A percentile compares a stretch with the other conserved stretches of the same genome.
Conservation (phyloP, 2,888 invertebrate species). For the Lomographa bimaculata region DNA sequence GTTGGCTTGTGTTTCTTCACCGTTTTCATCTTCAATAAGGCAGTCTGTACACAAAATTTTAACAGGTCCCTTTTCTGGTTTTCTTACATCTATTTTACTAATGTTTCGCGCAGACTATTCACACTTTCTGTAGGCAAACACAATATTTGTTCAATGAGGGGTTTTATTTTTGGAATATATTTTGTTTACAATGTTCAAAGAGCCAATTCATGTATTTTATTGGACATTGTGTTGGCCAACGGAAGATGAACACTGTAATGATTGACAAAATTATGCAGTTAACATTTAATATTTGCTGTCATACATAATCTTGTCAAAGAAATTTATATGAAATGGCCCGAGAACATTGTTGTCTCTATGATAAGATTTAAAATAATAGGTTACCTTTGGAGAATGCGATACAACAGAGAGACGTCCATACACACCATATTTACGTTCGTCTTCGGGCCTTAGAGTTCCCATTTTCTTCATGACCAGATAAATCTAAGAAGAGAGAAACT, state of each 20-base stretch:
- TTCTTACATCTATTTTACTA: slow-evolving; percentile 55
- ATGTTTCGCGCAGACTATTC: slow-evolving; percentile 48
- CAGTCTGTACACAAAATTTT: slow-evolving; percentile 72
- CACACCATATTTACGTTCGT: slow-evolving; percentile 86
- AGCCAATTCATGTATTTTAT: slow-evolving; percentile 51
- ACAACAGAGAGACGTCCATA: slow-evolving; percentile 77
- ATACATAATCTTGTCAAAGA: slow-evolving; percentile 4
- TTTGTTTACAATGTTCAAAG: slow-evolving; percentile 47
- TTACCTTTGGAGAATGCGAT: slow-evolving; percentile 67
- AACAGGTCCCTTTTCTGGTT: slow-evolving; percentile 56
- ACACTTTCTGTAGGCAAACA: slow-evolving; percentile 74
- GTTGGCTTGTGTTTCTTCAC: slow-evolving; percentile 42
- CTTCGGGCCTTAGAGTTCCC: slow-evolving; percentile 85
- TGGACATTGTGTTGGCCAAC: slow-evolving; percentile 59
- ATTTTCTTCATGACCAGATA: slow-evolving; percentile 87
- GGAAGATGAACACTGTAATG: slow-evolving; percentile 28
- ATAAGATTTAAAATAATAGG: neutral
- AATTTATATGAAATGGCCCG: slow-evolving; percentile 52
- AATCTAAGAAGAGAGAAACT: slow-evolving; percentile 59
- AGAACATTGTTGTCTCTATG: slow-evolving; percentile 47
- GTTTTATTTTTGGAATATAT: too few species aligned
- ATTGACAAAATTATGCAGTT: slow-evolving; percentile 6
- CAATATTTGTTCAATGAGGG: slow-evolving; percentile 44
- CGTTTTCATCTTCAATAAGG: slow-evolving; percentile 51
- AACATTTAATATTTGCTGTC: neutral